Evolutionary conservation across 64 coral and sea anemone genomes (phyloP), one percentile per base, ranked within the genome.

Genomic region (Orbicella faveolata): DNA sequence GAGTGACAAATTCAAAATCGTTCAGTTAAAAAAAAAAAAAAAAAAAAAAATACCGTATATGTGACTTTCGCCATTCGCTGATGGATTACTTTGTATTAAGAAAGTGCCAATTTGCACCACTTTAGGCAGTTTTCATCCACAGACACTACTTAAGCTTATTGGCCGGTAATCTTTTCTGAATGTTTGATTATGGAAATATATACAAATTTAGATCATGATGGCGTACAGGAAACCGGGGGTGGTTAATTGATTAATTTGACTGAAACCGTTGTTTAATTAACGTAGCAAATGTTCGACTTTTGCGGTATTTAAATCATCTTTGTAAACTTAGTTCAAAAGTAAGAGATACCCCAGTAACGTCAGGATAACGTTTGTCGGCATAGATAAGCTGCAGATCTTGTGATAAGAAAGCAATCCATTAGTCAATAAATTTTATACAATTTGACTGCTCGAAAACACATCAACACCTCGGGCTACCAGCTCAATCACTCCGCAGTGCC

Each of bases 221-320:
- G 10, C 67, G 67, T 12, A 21, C 61, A 21, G 36, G 54, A 41
- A 72, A 84, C 37, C 19, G 14, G 63, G 37, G 63, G 37, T 85
- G 65, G 36, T n/a, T 72, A 63, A 81, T 63, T 81, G 79, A 63
- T 55, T 37, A 81, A 78, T 81, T 61, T 34, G 57, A n/a, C 23
- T 66, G 19, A 83, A 83, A 83, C 63, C 61, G 61, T 17, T 30
- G 17, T 30, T 64, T 13, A 69, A 68, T 18, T 67, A 83, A 41
- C 21, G 67, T 67, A 39, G 14, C 63, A 30, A 72, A 72, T 72
- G 82, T 85, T 85, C 53, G 26, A 85, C 18, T 69, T 72, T 51
- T 39, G 35, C 0, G 18, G 48, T n/a, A 73, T 23, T 14, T 18
- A 21, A 26, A 34, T 85, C 37, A 52, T 52, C 36, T 52, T 18